Evolutionary conservation across 2,888 invertebrate genomes (phyloP), one percentile per base, ranked within the genome.

Genomic region (Cistogaster globosa): DNA sequence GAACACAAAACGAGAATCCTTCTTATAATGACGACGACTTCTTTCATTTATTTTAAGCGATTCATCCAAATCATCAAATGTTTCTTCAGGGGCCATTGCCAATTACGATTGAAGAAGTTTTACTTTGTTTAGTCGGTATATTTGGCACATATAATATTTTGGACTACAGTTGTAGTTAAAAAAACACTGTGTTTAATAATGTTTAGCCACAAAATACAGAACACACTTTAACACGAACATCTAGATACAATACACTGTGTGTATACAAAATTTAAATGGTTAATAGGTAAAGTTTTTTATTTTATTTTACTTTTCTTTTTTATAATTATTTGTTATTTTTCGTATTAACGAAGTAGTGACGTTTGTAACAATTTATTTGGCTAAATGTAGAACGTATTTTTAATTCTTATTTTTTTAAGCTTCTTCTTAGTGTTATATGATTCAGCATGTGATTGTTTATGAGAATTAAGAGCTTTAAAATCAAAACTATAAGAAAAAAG

Each of bases 1-100:
- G 90, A 95, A 93, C 84, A 97, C 94, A 93, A 96, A 97, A 88
- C 96, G 93, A 62, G 96, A 96, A 91, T 97, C 97, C 93, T 97
- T 97, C 93, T 97, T 97, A 92, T 97, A 97, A 93, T 97, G 97
- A 89, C 96, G 94, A 92, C 95, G 93, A 83, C 93, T 79, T 18
- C 60, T 77, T 18, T 68, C 51, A 48, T 69, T 38, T 6, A 16
- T 57, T 72, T 65, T 79, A 0, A 86, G 53, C 22, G 87, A 83
- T 36, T 69, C 83, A n/a, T 65, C 63, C 51, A 63, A 55, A 45
- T 67, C 78, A 45, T 79, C 74, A 18, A 53, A 55, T 38, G 45
- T 60, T 32, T 82, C 67, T 63, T 81, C 63, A 45, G 81, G n/a
- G 78, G 85, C 82, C 82, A 78, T 85, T 69, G 82, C 77, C 85